Percentiles rank a stretch among this genome's conserved stretches.
These are phyloP conservation scores for Holotrichia oblita DNA, from an alignment of 1,140 invertebrate species.

Conservation along the genomic window DNA sequence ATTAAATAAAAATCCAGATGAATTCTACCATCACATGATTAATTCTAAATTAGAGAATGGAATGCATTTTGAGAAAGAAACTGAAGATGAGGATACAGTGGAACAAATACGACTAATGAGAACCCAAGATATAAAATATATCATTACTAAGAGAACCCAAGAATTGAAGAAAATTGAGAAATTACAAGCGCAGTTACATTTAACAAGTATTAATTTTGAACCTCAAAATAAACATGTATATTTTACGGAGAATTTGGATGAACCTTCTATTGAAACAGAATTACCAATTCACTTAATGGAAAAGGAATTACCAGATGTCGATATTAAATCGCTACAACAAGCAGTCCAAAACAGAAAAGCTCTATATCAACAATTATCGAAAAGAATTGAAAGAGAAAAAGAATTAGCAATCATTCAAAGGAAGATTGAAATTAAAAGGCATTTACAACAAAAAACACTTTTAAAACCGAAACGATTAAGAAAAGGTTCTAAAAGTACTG, in stretches of 20 bases:
- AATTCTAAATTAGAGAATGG: slow-evolving; percentile 84
- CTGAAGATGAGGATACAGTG: slow-evolving; percentile 75
- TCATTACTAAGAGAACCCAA: slow-evolving; percentile 73
- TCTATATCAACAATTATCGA: slow-evolving; percentile 81
- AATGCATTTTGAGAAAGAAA: slow-evolving; percentile 73
- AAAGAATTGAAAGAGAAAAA: slow-evolving; percentile 83
- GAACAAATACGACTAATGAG: slow-evolving; percentile 91
- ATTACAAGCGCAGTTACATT: slow-evolving; percentile 83
- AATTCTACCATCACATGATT: slow-evolving; percentile 99
- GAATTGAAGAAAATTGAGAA: slow-evolving; percentile 90
- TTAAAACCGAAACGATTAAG: slow-evolving; percentile 73
- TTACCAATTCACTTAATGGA: slow-evolving; percentile 64
- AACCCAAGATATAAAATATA: slow-evolving; percentile 91
- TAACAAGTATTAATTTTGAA: slow-evolving; percentile 77
- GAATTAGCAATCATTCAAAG: slow-evolving; percentile 82
- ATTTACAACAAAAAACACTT: slow-evolving; percentile 71
- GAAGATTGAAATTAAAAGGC: slow-evolving; percentile 83
- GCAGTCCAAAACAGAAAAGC: slow-evolving; percentile 71
- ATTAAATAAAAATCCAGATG: slow-evolving; percentile 95
- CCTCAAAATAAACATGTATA: slow-evolving; percentile 81
- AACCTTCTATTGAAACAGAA: slow-evolving; percentile 62
- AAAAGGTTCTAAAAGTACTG: slow-evolving; percentile 72
- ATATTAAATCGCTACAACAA: slow-evolving; percentile 65
- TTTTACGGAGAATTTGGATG: slow-evolving; percentile 74
- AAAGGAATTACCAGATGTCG: slow-evolving; percentile 66